Percentiles rank a stretch among this genome's conserved stretches.
phyloP scores from a whole-genome alignment of 2,888 invertebrate species.

The Dinocampus coccinellae region DNA sequence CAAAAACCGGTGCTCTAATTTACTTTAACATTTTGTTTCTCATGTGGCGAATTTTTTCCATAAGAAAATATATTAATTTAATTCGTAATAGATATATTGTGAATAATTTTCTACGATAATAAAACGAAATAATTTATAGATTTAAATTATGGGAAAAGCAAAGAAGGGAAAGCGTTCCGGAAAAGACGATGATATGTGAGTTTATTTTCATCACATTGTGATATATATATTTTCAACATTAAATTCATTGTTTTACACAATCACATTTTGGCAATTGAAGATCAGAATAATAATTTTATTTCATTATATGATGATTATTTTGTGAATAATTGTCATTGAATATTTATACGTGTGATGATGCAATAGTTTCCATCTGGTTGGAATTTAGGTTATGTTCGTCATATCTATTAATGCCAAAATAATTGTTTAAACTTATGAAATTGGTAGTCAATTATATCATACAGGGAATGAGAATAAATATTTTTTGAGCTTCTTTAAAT shows the following conservation, averaged over 20 bases:
- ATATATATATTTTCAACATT: neutral
- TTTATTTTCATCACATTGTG: constrained; percentile 46
- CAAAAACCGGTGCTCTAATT: constrained; percentile 3
- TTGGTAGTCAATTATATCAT: neutral
- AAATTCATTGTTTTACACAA: constrained; percentile 4
- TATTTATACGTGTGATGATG: constrained; percentile 44
- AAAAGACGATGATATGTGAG: constrained; percentile 82
- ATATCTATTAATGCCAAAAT: constrained; percentile 44
- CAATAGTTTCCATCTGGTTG: constrained; percentile 46
- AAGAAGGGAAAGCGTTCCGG: constrained; percentile 86
- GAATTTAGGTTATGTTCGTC: constrained; percentile 44
- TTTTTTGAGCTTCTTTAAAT: neutral
- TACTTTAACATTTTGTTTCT: neutral
- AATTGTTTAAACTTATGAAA: neutral
- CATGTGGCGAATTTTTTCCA: neutral
- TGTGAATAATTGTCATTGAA: constrained; percentile 25
- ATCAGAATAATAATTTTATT: neutral
- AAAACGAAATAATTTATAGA: neutral
- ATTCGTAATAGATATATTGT: neutral
- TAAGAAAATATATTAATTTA: neutral
- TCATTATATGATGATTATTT: neutral
- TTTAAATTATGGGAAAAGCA: constrained; percentile 78
- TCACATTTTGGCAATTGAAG: neutral
- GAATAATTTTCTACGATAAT: neutral
- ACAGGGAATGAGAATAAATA: neutral